Base-by-base conservation (phyloP, 1,140 invertebrate species). In the Saccostrea glomerata region DNA sequence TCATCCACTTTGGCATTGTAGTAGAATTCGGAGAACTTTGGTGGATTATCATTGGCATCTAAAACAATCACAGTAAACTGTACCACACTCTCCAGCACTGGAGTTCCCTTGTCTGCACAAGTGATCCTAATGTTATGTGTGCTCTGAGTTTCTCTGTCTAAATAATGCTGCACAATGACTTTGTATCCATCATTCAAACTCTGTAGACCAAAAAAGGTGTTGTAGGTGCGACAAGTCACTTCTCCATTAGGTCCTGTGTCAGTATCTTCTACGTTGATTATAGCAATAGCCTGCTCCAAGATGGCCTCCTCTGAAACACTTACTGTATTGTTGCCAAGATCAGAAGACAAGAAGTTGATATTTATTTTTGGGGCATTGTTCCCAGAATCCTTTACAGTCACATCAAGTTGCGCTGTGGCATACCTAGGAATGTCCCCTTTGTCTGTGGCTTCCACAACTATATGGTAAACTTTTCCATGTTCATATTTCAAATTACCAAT, bases 351-450 rank as follows among this genome's bases (percentile, higher is more conserved):
- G 0, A 97, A 96, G 0, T 97, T 97, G 9, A 88, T 0, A 95
- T 99, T 98, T 30, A 98, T 96, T 94, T 99, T 98, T 11, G 99
- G 95, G 87, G 98, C 97, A 58, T 97, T 96, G 83, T 90, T 90
- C 0, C 98, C 98, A 47, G 96, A 98, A 87, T 99, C 97, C 88
- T 98, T 95, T 4, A 98, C 98, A 54, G 97, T 97, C 87, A 96
- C 95, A n/a, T 97, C 95, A 94, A 99, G 97, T 60, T 99, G 66
- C 15, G 90, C 87, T 55, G 82, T 36, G 30, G 90, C 56, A 84
- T 73, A 84, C 17, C 66, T 55, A 15, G 90, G 89, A 20, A 83
- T 89, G 47, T 40, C 84, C 1, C 90, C 90, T 20, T 84, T 87
- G 86, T 91, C 90, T 6, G 84, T 66, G 4, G 90, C 90, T 84